Conservation (phyloP, 2,888 invertebrate species). For the Pinctada fucata region DNA sequence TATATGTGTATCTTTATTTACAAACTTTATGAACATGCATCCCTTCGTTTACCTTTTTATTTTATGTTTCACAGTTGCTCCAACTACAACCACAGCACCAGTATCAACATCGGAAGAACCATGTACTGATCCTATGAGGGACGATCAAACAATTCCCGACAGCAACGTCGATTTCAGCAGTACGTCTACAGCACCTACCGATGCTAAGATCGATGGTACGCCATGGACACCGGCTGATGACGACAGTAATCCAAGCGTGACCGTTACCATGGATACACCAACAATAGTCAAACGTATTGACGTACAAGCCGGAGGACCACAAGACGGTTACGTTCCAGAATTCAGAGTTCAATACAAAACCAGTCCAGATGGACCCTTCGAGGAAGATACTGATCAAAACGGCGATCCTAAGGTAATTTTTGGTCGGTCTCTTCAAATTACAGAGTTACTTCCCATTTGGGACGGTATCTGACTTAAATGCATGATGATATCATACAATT, state of each 20-base stretch:
- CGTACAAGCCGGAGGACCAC: background rate
- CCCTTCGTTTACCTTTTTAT: background rate
- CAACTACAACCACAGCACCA: background rate
- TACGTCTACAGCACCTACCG: background rate
- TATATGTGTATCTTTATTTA: background rate
- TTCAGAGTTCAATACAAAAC: background rate
- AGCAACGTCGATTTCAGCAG: background rate
- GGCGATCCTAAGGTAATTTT: background rate
- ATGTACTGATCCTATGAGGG: background rate
- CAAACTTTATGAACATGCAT: background rate
- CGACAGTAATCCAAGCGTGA: background rate
- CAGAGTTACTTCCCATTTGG: too few relatives aligned
- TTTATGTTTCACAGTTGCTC: background rate
- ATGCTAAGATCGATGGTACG: conserved; percentile 1
- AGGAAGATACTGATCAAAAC: background rate
- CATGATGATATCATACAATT: too few relatives aligned
- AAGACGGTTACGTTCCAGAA: background rate
- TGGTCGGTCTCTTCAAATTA: background rate
- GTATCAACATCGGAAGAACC: background rate
- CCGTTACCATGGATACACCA: background rate
- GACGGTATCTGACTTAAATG: too few relatives aligned
- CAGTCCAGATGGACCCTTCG: background rate
- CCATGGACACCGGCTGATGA: background rate
- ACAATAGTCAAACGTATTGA: background rate
- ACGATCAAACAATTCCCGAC: background rate